Evolutionary conservation across 1,140 invertebrate species (phyloP).

Genomic region (Scylla paramamosain): DNA sequence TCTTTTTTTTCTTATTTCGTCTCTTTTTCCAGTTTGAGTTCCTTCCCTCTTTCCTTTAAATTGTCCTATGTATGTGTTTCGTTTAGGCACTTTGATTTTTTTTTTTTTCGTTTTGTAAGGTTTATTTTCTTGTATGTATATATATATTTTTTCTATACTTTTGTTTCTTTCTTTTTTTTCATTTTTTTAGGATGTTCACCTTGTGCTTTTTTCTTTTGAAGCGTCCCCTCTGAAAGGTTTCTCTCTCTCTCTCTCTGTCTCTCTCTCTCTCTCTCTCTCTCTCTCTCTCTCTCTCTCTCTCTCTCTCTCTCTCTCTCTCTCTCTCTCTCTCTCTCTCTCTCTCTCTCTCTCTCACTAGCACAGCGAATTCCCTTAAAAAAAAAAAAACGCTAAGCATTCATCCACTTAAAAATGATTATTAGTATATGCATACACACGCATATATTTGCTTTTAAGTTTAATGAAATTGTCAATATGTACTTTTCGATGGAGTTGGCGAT

Average conservation of each 20-base stretch:
- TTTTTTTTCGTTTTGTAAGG: too few relatives aligned
- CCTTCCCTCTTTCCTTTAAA: background rate
- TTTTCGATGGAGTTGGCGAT: background rate
- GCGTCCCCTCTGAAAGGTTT: background rate
- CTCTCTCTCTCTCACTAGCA: too few relatives aligned
- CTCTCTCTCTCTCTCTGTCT: background rate
- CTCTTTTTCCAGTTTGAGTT: background rate
- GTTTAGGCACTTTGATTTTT: too few relatives aligned
- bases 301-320: conserved; percentile 10
- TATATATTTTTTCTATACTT: too few relatives aligned
- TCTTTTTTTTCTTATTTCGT: too few relatives aligned
- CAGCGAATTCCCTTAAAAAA: background rate
- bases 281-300: conserved; percentile 9
- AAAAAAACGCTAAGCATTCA: too few relatives aligned
- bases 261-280: conserved; percentile 20
- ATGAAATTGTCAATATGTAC: background rate
- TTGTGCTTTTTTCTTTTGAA: background rate
- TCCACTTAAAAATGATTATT: too few relatives aligned
- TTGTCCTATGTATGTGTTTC: background rate
- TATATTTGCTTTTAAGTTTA: background rate
- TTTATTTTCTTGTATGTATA: too few relatives aligned
- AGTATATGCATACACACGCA: too few relatives aligned
- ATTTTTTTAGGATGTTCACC: too few relatives aligned
- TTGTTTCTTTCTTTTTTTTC: too few relatives aligned
- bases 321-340: background rate